Evolutionary conservation across 2,113 vertebrate genomes (phyloP).

Genomic region (Takifugu bimaculatus): DNA sequence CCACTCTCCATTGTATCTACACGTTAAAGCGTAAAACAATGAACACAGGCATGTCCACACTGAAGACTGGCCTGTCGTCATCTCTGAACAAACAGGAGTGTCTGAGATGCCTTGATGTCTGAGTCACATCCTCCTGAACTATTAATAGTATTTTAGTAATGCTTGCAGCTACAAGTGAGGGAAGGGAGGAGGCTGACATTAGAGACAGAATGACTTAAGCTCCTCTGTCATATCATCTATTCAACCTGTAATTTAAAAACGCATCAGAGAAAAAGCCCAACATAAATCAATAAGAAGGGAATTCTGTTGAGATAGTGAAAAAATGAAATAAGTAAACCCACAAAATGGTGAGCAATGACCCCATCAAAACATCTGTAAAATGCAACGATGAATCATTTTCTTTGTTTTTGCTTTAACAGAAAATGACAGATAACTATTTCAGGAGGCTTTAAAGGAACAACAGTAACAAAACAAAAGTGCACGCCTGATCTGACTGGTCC

Average conservation of each 20-base stretch:
- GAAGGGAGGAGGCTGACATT: background rate
- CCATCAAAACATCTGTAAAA: too few species aligned
- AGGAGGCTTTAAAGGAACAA: too few species aligned
- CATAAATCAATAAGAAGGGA: too few species aligned
- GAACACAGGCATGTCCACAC: background rate
- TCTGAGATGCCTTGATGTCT: conserved; percentile 33
- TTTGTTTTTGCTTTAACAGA: too few species aligned
- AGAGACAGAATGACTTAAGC: background rate
- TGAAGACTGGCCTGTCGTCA: conserved; percentile 10
- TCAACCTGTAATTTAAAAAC: background rate
- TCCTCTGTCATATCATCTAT: background rate
- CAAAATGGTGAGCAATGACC: too few species aligned
- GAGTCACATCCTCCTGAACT: conserved; percentile 40
- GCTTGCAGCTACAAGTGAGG: conserved; percentile 11
- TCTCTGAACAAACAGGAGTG: conserved; percentile 15
- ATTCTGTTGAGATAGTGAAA: too few species aligned
- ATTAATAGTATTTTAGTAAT: conserved; percentile 34
- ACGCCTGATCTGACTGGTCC: conserved; percentile 27
- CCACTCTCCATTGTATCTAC: conserved; percentile 97
- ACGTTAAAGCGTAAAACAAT: conserved; percentile 29
- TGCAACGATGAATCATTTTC: too few species aligned
- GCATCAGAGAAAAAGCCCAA: background rate
- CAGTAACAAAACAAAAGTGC: too few species aligned
- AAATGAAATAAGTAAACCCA: too few species aligned
- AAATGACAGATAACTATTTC: too few species aligned